Evolutionary conservation across 2,113 vertebrate genomes (phyloP), one percentile per base, ranked within the genome.

Genomic region (Glaucidium brasilianum): DNA sequence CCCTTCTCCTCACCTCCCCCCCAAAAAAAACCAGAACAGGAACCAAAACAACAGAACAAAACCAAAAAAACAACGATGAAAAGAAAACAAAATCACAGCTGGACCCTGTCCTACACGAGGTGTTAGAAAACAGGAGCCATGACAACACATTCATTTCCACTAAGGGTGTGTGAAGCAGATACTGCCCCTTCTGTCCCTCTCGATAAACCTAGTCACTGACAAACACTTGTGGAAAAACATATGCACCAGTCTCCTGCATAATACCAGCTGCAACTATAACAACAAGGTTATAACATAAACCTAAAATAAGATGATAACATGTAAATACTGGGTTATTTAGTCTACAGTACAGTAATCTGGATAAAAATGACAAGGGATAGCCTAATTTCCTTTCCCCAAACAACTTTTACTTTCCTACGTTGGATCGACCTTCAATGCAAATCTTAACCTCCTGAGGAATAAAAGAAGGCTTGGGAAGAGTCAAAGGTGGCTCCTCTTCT

Each of bases 381-480:
- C 98, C 98, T 93, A 94, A 94, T 97, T 97, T 97, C 97, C 90
- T 94, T 97, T 96, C 93, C 97, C 97, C 94, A 82, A 97, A 74
- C 90, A 88, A 96, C 97, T 95, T 98, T 99, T 98, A 99, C 98
- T 99, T 99, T 98, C 99, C 99, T 98, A 99, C 98, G 69, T 99
- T 99, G 83, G 99, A 99, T 97, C 99, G 99, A 98, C 99, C 99
- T 98, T 99, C 99, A 75, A 99, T 99, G 98, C 99, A 99, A 98
- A 99, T 99, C 98, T 99, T 99, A 98, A 99, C 98, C 98, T 99
- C 99, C 96, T 99, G 99, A 98, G 99, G 98, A 98, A 99, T 99
- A 97, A 99, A 99, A 95, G 99, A 99, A 98, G 99, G 99, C 98
- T 99, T 99, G 87, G 99, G 99, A 97, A 99, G 99, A 98, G 98